Evolutionary conservation across 2,888 invertebrate genomes (phyloP).

Genomic region (Lasioglossum villosulum): DNA sequence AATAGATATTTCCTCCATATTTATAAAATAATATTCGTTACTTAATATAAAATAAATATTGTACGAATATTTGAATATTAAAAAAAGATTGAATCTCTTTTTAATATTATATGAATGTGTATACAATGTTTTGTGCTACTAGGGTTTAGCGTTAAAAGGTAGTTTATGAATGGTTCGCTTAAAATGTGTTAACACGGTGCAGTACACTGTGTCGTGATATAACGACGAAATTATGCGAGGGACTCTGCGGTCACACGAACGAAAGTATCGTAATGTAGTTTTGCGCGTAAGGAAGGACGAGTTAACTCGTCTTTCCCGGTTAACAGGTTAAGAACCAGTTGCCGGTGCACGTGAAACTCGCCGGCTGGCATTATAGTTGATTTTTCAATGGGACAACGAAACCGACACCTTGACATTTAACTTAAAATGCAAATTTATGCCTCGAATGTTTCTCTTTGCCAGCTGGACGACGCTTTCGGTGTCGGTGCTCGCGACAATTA

Average conservation of each 20-base stretch:
- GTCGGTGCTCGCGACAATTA: slow-evolving; percentile 11
- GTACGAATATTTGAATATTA: no score
- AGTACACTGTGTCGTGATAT: background rate
- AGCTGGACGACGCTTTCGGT: slow-evolving; percentile 1
- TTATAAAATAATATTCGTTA: no score
- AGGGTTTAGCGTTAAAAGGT: background rate
- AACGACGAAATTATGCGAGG: background rate
- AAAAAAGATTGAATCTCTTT: no score
- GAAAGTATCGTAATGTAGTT: background rate
- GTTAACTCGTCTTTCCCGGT: slow-evolving; percentile 1
- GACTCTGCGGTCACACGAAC: background rate
- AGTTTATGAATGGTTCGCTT: background rate
- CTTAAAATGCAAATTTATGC: slow-evolving; percentile 16
- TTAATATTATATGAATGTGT: no score
- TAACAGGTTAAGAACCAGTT: slow-evolving; percentile 16
- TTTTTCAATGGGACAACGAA: slow-evolving; percentile 9
- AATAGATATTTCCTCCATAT: no score
- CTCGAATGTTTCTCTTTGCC: background rate
- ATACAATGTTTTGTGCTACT: no score
- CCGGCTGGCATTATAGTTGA: background rate
- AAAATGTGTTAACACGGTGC: background rate
- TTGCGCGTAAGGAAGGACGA: background rate
- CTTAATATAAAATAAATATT: no score
- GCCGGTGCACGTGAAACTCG: background rate
- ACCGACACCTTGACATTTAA: slow-evolving; percentile 59